Percentiles rank a stretch among this genome's conserved stretches.
Conservation (phyloP, 2,113 vertebrate genomes). For the Uropsilus gracilis region DNA sequence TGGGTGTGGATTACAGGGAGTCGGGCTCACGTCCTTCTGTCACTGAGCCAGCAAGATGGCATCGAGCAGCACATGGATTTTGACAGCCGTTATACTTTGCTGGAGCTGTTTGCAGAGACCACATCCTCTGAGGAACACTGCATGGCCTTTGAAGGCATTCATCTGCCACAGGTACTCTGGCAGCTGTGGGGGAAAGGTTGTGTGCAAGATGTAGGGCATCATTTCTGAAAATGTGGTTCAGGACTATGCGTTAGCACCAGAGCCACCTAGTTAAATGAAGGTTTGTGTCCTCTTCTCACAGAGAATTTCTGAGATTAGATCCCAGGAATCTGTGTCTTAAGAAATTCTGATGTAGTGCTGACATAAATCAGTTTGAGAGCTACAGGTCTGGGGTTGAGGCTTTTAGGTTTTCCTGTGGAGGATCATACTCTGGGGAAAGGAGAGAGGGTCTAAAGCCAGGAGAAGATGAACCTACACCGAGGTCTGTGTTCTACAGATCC, state of each 20-base stretch:
- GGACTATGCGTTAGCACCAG: not conserved
- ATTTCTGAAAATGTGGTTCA: not conserved
- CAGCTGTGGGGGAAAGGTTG: not conserved
- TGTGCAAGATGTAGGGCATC: not conserved
- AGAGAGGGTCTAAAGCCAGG: not conserved
- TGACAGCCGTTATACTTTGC: conserved; percentile 94
- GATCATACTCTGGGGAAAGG: not conserved
- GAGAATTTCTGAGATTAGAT: conserved; percentile 15
- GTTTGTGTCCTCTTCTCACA: not conserved
- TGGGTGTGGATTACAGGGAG: conserved; percentile 87
- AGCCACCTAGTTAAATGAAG: not conserved
- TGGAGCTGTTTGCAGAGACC: conserved; percentile 97
- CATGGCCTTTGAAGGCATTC: conserved; percentile 95
- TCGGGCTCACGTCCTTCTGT: conserved; percentile 92
- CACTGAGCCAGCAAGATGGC: conserved; percentile 96
- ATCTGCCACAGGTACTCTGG: conserved; percentile 91
- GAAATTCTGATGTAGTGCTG: not conserved
- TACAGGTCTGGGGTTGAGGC: not conserved
- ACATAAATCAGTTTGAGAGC: not conserved
- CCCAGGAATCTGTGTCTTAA: not conserved
- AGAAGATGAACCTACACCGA: not conserved
- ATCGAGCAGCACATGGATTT: conserved; percentile 97
- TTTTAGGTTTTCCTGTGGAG: not conserved
- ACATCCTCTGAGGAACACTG: conserved; percentile 93
- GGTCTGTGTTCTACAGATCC: conserved; percentile 88